These are phyloP conservation scores for Grammomys dolichurus DNA, from an alignment of 2,113 vertebrate species.

Conservation along the genomic window DNA sequence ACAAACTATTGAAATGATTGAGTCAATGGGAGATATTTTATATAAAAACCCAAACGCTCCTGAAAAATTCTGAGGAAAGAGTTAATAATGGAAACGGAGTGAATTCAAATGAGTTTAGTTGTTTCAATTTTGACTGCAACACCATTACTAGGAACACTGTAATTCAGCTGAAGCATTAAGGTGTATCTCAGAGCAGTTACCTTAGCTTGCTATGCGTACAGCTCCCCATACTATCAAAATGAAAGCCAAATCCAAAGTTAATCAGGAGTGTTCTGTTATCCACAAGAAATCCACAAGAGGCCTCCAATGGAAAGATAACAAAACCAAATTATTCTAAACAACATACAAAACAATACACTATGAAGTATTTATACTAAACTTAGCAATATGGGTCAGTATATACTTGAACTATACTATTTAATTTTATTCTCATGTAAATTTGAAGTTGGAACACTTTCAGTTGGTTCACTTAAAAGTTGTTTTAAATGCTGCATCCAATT, in stretches of 20 bases:
- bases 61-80: neutral
- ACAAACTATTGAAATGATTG: neutral
- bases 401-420: neutral
- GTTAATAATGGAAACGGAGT: neutral
- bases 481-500: neutral
- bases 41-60: neutral
- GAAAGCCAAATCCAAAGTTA: neutral
- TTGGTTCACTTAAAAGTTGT: neutral
- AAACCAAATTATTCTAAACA: slow-evolving; percentile 15
- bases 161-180: neutral
- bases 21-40: neutral
- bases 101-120: slow-evolving; percentile 6
- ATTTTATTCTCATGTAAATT: neutral
- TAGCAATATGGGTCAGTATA: neutral
- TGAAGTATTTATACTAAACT: neutral
- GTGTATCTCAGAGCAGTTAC: fast-evolving
- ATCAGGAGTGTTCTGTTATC: neutral
- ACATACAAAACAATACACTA: neutral
- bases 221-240: neutral
- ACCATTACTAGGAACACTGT: neutral
- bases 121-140: neutral
- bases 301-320: neutral
- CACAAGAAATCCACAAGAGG: neutral
- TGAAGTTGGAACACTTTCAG: neutral
- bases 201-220: too few species aligned